Conservation (phyloP, 1,140 invertebrate species). For the Cyclina sinensis region DNA sequence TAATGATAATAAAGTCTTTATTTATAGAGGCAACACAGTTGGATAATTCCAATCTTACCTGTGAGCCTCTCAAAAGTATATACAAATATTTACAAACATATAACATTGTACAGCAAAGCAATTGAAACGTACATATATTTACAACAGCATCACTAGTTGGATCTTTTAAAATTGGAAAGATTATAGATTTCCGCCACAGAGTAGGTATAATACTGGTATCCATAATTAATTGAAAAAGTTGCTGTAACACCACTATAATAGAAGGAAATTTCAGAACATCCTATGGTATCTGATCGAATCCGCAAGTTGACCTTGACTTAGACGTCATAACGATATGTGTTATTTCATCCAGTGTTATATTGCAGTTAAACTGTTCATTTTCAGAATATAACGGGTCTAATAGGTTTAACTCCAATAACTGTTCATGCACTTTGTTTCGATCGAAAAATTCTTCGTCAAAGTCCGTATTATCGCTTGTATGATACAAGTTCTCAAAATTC, state of each 20-base stretch:
- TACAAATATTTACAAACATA: too few species aligned
- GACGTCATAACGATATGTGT: not conserved
- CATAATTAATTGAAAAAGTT: conserved; percentile 32
- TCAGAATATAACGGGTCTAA: conserved; percentile 22
- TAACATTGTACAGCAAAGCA: too few species aligned
- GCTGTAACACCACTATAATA: not conserved
- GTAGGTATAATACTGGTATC: conserved; percentile 27
- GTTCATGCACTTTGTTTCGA: conserved; percentile 35
- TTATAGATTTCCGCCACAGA: conserved; percentile 28
- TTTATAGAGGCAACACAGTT: too few species aligned
- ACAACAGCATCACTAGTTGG: not conserved
- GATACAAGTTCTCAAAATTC: conserved; percentile 54
- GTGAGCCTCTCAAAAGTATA: too few species aligned
- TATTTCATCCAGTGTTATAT: conserved; percentile 33
- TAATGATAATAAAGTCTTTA: too few species aligned
- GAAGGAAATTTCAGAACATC: conserved; percentile 23
- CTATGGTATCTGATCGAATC: conserved; percentile 34
- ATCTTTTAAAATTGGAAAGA: conserved; percentile 43
- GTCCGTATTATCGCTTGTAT: not conserved
- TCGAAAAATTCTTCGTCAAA: conserved; percentile 54
- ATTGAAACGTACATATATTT: too few species aligned
- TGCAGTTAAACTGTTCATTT: conserved; percentile 11
- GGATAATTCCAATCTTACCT: too few species aligned
- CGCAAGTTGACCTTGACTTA: not conserved
- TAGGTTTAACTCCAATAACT: conserved; percentile 14